A percentile compares a stretch with the other conserved stretches of the same genome.
Evolutionary conservation across 1,140 invertebrate species (phyloP).

Genomic region (Scaptomyza montana): DNA sequence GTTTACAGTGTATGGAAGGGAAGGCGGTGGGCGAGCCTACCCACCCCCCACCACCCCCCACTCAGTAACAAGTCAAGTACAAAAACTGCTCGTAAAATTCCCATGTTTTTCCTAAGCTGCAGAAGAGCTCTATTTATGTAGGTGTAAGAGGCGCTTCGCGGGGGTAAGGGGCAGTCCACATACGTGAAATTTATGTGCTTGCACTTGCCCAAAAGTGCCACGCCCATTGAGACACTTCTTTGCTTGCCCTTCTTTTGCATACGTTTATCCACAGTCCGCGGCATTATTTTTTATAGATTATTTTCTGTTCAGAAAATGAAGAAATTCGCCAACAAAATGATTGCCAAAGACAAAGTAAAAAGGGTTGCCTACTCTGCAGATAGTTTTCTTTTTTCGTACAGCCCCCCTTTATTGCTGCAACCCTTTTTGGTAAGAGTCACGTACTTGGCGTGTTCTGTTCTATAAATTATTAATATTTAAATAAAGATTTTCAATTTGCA

Average conservation of each 20-base stretch:
- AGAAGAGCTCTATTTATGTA: conserved; percentile 34
- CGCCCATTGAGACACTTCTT: conserved; percentile 39
- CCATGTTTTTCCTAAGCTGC: conserved; percentile 16
- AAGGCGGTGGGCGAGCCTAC: background rate
- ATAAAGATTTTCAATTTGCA: background rate
- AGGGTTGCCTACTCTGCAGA: too few species aligned
- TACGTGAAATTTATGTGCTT: conserved; percentile 68
- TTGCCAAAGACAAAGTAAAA: conserved; percentile 44
- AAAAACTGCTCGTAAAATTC: conserved; percentile 39
- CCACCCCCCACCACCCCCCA: background rate
- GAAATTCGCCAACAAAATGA: conserved; percentile 49
- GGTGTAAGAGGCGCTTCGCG: background rate
- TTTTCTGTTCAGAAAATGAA: too few species aligned
- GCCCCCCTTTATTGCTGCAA: background rate
- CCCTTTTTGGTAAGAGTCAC: background rate
- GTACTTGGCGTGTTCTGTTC: background rate
- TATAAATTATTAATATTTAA: conserved; percentile 20
- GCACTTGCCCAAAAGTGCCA: conserved; percentile 35
- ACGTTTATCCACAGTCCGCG: conserved; percentile 52
- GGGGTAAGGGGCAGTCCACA: conserved; percentile 13
- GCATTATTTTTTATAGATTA: conserved; percentile 34
- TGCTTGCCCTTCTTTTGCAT: conserved; percentile 12
- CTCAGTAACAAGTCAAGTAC: conserved; percentile 15
- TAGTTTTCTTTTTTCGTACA: background rate
- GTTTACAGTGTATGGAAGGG: conserved; percentile 6